Base-by-base conservation (phyloP, 1,140 invertebrate genomes). In the Dufourea novaeangliae region DNA sequence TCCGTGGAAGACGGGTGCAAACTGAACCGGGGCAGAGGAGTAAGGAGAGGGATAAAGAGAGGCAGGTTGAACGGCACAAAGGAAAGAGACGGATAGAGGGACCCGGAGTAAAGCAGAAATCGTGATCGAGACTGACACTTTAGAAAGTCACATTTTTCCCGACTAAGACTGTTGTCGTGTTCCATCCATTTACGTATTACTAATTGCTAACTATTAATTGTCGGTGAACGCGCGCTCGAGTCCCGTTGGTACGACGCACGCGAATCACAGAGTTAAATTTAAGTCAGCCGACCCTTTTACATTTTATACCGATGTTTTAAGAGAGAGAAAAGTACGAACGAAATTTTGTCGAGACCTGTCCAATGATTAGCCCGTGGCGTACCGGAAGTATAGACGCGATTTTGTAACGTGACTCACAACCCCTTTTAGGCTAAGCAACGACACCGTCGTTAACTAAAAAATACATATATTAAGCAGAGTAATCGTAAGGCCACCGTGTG, bases 141-240 rank as follows among this genome's bases (percentile, higher is more conserved):
- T 50, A 80, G 84, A 88, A 87, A 87, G 83, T 87, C 83, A 81
- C 66, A 72, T 80, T 74, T n/a, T 76, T 77, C 68, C 59, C 79
- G 70, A 67, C 74, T 79, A 82, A 85, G 84, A 83, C 84, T 86
- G 87, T 88, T 74, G 85, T 62, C 72, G 83, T 63, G 79, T 83
- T 88, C 87, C 87, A 89, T 89, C 87, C 87, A 89, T 83, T n/a
- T 86, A 83, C 52, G 63, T 83, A 75, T 77, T 82, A 76, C 71
- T 86, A 79, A 82, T 85, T 85, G 44, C 56, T 76, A 76, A 74
- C 78, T 73, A 57, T 69, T 84, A 83, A 83, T 76, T 69, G 29
- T 81, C 27, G 34, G 37, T 44, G 57, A 27, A 64, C 59, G 56
- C 37, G 25, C 37, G 61, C 54, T 70, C 67, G 46, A 54, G 39